A percentile compares a stretch with the other conserved stretches of the same genome.
Evolutionary conservation across 1,140 invertebrate genomes (phyloP).

Genomic region (Acyrthosiphon pisum): DNA sequence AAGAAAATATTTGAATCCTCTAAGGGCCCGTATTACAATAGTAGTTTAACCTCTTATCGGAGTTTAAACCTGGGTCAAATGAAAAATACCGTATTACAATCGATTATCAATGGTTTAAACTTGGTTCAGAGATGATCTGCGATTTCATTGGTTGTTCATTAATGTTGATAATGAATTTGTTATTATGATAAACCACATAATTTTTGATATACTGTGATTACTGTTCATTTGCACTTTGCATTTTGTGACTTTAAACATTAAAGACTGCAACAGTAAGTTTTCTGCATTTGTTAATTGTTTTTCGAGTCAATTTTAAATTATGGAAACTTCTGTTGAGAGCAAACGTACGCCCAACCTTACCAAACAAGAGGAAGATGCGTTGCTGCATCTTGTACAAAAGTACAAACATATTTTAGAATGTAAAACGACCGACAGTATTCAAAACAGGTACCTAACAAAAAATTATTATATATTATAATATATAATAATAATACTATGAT

Average conservation of each 20-base stretch:
- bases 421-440: too few species aligned
- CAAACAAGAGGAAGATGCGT: neutral
- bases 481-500: too few species aligned
- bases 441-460: neutral
- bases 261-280: too few species aligned
- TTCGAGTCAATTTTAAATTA: neutral
- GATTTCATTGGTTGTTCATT: slow-evolving; percentile 7
- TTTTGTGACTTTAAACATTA: neutral
- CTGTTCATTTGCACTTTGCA: neutral
- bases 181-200: neutral
- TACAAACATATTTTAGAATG: neutral
- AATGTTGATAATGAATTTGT: neutral
- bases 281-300: neutral
- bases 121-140: neutral
- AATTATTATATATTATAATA: neutral
- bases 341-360: neutral
- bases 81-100: neutral
- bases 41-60: neutral
- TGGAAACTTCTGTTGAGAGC: neutral
- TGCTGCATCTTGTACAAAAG: neutral
- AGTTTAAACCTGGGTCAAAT: slow-evolving; percentile 20
- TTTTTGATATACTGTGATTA: neutral
- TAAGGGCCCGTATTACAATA: neutral
- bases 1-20: too few species aligned
- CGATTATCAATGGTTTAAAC: neutral